Percentiles rank a stretch among this genome's conserved stretches.
Conservation (phyloP, 1,140 invertebrate genomes). For the Argopecten irradians region DNA sequence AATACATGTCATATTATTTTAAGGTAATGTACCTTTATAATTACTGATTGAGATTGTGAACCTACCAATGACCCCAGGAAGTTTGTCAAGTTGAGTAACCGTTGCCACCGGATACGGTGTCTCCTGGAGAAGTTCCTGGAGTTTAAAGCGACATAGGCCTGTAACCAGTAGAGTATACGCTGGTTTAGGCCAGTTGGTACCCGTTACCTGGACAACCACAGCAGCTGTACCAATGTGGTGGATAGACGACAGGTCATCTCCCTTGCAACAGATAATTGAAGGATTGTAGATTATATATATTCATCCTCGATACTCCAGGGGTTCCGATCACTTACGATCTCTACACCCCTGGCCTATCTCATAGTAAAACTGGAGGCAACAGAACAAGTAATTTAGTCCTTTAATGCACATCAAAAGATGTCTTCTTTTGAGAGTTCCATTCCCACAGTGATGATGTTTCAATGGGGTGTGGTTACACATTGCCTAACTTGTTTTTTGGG, state of each 20-base stretch:
- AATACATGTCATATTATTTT: too few species aligned
- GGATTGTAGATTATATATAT: too few species aligned
- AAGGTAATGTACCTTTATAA: background rate
- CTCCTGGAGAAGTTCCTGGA: slow-evolving; percentile 78
- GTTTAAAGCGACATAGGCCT: slow-evolving; percentile 78
- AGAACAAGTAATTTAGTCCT: too few species aligned
- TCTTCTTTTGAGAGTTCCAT: too few species aligned
- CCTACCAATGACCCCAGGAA: slow-evolving; percentile 65
- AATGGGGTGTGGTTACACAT: too few species aligned
- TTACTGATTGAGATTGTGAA: background rate
- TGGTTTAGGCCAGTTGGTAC: slow-evolving; percentile 79
- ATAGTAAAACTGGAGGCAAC: too few species aligned
- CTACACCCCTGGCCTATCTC: too few species aligned
- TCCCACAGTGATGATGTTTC: too few species aligned
- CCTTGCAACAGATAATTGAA: slow-evolving; percentile 59
- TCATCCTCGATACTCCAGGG: too few species aligned
- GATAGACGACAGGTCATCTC: slow-evolving; percentile 68
- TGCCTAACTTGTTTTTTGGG: too few species aligned
- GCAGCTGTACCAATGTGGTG: slow-evolving; percentile 79
- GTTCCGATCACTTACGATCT: too few species aligned
- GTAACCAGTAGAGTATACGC: slow-evolving; percentile 79
- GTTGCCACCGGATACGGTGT: slow-evolving; percentile 78
- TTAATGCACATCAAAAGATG: too few species aligned
- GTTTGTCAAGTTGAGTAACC: slow-evolving; percentile 79
- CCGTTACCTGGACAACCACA: slow-evolving; percentile 80